Evolutionary conservation across 2,888 invertebrate species (phyloP).

Genomic region (Campoplex nolae): DNA sequence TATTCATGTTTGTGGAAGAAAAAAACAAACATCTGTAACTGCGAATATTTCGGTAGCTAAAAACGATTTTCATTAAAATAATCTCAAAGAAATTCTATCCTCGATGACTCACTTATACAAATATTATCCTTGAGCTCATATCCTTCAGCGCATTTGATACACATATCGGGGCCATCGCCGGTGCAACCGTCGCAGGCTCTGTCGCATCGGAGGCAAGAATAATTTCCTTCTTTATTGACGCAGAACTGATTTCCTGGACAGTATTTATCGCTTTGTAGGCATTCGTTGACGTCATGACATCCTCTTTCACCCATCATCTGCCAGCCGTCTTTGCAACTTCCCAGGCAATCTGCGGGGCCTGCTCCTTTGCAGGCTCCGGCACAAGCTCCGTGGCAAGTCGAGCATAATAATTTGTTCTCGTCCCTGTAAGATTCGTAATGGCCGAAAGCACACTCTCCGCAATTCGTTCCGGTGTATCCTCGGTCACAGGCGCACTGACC

Average conservation of each 20-base stretch:
- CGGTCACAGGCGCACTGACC: constrained; percentile 94
- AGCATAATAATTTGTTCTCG: constrained; percentile 90
- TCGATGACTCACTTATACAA: constrained; percentile 88
- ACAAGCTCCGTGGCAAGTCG: constrained; percentile 93
- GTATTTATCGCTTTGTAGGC: constrained; percentile 87
- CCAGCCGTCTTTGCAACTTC: constrained; percentile 91
- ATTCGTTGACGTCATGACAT: constrained; percentile 95
- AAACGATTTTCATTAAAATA: no score
- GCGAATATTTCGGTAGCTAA: background rate
- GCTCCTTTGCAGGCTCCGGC: constrained; percentile 90
- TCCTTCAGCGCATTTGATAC: constrained; percentile 91
- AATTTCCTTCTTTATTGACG: constrained; percentile 94
- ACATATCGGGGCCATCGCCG: constrained; percentile 97
- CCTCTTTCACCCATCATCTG: constrained; percentile 89
- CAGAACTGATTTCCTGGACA: constrained; percentile 91
- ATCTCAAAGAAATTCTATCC: background rate
- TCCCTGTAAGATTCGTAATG: constrained; percentile 92
- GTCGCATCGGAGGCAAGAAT: constrained; percentile 93
- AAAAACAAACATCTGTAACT: background rate
- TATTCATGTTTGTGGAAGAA: background rate
- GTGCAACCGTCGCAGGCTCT: constrained; percentile 93
- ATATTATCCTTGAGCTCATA: constrained; percentile 90
- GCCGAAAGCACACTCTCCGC: constrained; percentile 91
- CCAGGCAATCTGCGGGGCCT: constrained; percentile 88
- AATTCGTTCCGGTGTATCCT: constrained; percentile 92